Conservation (phyloP, 2,797 vertebrate genomes). For the Siniperca scherzeri region DNA sequence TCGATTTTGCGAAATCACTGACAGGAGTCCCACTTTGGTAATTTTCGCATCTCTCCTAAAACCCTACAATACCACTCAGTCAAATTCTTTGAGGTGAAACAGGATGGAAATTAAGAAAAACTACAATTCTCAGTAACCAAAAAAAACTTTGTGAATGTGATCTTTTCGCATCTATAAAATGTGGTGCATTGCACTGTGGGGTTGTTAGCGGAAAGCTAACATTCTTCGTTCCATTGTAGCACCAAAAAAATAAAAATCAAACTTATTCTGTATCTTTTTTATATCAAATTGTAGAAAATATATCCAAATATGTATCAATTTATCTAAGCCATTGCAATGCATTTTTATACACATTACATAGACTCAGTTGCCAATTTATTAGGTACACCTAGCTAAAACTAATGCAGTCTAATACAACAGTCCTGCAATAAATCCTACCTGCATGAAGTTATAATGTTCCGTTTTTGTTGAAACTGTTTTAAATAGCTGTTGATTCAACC, state of each 20-base stretch:
- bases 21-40: too few species aligned
- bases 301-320: background rate
- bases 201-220: background rate
- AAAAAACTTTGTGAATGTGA: background rate
- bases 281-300: background rate
- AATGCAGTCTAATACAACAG: constrained; percentile 4
- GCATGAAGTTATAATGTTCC: too few species aligned
- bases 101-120: background rate
- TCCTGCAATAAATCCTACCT: too few species aligned
- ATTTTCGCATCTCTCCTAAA: background rate
- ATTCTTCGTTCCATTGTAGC: background rate
- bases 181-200: background rate
- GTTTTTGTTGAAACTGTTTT: background rate
- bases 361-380: background rate
- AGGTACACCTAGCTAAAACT: background rate
- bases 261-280: background rate
- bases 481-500: background rate
- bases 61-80: background rate
- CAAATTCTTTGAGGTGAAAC: background rate
- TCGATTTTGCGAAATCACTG: too few species aligned
- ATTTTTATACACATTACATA: background rate
- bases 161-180: background rate
- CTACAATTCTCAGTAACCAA: background rate
- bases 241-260: background rate
- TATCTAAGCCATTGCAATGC: background rate